Percentiles rank a stretch among this genome's conserved stretches.
Evolutionary conservation across 2,113 vertebrate species (phyloP).

Genomic region (Cervus canadensis): DNA sequence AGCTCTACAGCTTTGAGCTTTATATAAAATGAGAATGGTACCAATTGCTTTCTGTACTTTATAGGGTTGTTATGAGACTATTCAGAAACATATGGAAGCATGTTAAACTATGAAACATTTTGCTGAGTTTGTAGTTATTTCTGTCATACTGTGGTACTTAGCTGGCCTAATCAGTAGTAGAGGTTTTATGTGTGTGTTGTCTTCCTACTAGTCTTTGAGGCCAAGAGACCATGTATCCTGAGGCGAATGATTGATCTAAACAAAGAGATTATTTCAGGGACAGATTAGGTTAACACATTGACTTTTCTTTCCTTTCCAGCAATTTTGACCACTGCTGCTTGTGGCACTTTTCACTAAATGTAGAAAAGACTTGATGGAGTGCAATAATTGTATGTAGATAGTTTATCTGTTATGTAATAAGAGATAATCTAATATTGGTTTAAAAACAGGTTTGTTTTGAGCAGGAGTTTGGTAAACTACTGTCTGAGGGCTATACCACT

Average conservation of each 20-base stretch:
- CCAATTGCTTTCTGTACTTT: neutral
- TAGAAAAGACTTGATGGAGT: neutral
- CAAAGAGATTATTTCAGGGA: neutral
- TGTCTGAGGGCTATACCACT: neutral
- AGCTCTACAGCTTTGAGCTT: neutral
- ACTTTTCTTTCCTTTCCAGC: neutral
- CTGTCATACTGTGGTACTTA: neutral
- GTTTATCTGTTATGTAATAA: constrained; percentile 36
- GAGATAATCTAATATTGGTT: neutral
- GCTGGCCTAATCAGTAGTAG: neutral
- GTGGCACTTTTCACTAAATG: neutral
- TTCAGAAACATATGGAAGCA: neutral
- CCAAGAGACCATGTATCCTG: neutral
- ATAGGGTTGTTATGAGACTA: neutral
- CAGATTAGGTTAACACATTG: neutral
- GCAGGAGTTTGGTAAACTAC: neutral
- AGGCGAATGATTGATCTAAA: constrained; percentile 14
- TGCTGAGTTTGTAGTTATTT: neutral
- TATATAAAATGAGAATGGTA: constrained; percentile 32
- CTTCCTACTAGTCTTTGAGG: neutral
- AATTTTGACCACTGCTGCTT: neutral
- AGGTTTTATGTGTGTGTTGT: neutral
- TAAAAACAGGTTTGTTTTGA: constrained; percentile 23
- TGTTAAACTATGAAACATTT: constrained; percentile 11
- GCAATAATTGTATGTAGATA: neutral